Evolutionary conservation across 2,888 invertebrate genomes (phyloP).

Genomic region (Electrophaes corylata): DNA sequence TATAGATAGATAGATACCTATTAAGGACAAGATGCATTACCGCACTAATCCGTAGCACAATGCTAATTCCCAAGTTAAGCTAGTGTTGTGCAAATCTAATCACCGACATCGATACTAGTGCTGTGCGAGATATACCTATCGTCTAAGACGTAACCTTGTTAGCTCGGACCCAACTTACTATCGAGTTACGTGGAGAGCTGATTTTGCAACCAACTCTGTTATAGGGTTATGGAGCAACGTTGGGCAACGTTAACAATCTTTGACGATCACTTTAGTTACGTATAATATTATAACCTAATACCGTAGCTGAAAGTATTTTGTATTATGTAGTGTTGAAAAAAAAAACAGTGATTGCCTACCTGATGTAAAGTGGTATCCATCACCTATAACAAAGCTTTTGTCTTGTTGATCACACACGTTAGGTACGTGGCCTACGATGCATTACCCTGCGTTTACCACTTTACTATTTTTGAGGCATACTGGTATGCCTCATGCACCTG

Average conservation of each 20-base stretch:
- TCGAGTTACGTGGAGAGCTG: conserved; percentile 42
- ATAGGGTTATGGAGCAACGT: conserved; percentile 20
- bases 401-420: too few relatives aligned
- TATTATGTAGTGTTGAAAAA: too few relatives aligned
- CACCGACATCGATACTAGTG: conserved; percentile 28
- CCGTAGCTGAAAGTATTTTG: too few relatives aligned
- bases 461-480: too few relatives aligned
- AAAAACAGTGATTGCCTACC: too few relatives aligned
- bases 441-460: too few relatives aligned
- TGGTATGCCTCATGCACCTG: too few relatives aligned
- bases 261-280: background rate
- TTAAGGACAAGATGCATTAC: conserved; percentile 5
- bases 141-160: conserved; percentile 42
- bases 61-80: conserved; percentile 17
- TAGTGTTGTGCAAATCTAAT: conserved; percentile 28
- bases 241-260: conserved; percentile 11
- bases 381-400: too few relatives aligned
- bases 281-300: background rate
- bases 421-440: too few relatives aligned
- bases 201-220: conserved; percentile 28
- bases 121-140: conserved; percentile 26
- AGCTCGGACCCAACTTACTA: conserved; percentile 40
- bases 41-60: conserved; percentile 15
- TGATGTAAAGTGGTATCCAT: too few relatives aligned
- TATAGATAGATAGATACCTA: background rate